Conservation (phyloP, 2,113 vertebrate genomes). For the Gallinago media region DNA sequence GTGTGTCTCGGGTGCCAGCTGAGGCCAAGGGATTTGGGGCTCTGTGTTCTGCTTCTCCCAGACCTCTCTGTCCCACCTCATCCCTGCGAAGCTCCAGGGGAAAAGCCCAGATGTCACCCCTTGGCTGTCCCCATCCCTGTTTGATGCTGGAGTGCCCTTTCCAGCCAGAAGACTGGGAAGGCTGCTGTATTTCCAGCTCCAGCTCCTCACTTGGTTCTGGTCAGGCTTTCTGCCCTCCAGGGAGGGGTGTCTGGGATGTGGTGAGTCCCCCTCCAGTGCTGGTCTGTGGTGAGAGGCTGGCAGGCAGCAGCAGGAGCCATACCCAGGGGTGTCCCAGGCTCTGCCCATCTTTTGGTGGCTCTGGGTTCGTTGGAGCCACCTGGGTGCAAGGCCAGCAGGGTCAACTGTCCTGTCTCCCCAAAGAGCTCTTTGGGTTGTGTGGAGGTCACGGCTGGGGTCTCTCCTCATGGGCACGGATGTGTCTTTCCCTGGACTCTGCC, state of each 20-base stretch:
- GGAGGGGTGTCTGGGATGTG: rapidly evolving
- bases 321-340: neutral
- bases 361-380: rapidly evolving
- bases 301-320: rapidly evolving
- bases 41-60: neutral
- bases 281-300: neutral
- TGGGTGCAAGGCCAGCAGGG: neutral
- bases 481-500: neutral
- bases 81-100: neutral
- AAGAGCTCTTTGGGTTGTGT: rapidly evolving
- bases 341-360: neutral
- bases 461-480: neutral
- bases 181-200: neutral
- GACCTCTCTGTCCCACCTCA: neutral
- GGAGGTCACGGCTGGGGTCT: neutral
- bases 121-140: neutral
- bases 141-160: neutral
- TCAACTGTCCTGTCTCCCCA: neutral
- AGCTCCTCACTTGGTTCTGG: rapidly evolving
- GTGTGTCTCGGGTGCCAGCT: neutral
- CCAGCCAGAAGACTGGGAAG: neutral
- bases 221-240: rapidly evolving
- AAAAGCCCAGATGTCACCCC: neutral
- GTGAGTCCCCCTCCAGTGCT: rapidly evolving
- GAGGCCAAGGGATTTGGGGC: neutral